These are phyloP conservation scores for Helarctos malayanus DNA, from an alignment of 2,797 vertebrate genomes.

Conservation along the genomic window DNA sequence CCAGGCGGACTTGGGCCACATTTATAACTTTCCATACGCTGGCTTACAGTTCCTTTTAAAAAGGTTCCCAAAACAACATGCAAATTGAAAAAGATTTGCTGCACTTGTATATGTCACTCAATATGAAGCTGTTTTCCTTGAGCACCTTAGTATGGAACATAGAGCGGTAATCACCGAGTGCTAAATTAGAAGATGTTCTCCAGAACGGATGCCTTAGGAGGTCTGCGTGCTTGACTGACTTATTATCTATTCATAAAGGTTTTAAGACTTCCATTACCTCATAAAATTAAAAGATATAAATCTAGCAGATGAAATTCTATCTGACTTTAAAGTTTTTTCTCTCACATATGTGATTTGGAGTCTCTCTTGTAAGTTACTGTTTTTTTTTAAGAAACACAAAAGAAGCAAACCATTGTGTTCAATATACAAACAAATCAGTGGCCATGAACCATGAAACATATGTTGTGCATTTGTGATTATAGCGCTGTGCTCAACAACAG, in stretches of 20 bases:
- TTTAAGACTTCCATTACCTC: conserved; percentile 42
- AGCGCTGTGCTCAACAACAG: not conserved
- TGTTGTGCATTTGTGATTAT: not conserved
- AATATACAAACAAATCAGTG: not conserved
- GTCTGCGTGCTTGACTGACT: not conserved
- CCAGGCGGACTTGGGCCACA: not conserved
- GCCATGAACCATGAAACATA: not conserved
- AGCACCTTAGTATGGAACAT: conserved; percentile 17
- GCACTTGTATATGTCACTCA: conserved; percentile 17
- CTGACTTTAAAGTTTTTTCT: conserved; percentile 28
- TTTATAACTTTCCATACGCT: conserved; percentile 62
- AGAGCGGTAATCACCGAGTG: not conserved
- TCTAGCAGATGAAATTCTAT: conserved; percentile 47
- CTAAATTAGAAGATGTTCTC: not conserved
- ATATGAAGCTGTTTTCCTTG: not conserved
- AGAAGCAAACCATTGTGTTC: not conserved
- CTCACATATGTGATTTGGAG: not conserved
- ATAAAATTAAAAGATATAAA: conserved; percentile 40
- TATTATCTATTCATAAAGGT: conserved; percentile 13
- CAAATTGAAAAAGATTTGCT: conserved; percentile 51
- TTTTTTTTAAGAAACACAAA: conserved; percentile 4
- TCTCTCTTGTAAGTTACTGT: not conserved
- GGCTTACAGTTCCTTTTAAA: conserved; percentile 49
- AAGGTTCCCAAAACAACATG: conserved; percentile 50
- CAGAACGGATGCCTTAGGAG: not conserved